Base-by-base conservation (phyloP, 2,888 invertebrate genomes). In the Cheilosia grossa region DNA sequence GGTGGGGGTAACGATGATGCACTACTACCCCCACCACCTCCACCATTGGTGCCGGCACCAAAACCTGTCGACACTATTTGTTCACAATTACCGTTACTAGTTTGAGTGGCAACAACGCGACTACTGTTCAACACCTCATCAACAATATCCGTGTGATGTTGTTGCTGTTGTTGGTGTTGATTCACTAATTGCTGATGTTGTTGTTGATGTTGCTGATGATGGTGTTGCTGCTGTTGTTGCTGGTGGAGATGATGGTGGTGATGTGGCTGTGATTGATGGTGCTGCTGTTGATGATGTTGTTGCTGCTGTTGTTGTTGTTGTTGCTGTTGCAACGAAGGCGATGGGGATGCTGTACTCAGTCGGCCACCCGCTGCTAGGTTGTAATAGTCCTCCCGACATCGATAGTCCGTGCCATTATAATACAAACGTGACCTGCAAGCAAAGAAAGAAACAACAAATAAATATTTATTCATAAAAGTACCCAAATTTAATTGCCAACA, bases 311-410 rank as follows among this genome's bases (percentile, higher is more conserved):
- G 87, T 1, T 86, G 87, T 9, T 87, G 88, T n/a, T 88, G 87
- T 4, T 87, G 87, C n/a, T 82, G 87, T 13, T 88, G 88, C 7
- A 88, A 67, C 19, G 88, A 80, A 53, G 89, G 82, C 54, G 88
- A 87, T 61, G 87, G 87, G n/a, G 88, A 88, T 61, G 87, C 47
- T 15, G 88, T 63, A 85, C 80, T 87, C 42, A 88, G 74, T 21
- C 89, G 87, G n/a, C 88, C 89, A 19, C 77, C 86, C 58, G 85
- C 88, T 74, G 89, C 89, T 33, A 88, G 78, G 27, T 89, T 82
- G 87, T 90, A 91, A 81, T 89, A 91, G 86, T 92, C 91, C 69
- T 92, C 92, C 24, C 91, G 90, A 82, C 91, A 91, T 88, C 91
- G 89, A 66, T 89, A 91, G 87, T 92, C 92, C 51, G 89, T 88